Evolutionary conservation across 2,113 vertebrate species (phyloP), one percentile per base, ranked within the genome.

Genomic region (Aegypius monachus): DNA sequence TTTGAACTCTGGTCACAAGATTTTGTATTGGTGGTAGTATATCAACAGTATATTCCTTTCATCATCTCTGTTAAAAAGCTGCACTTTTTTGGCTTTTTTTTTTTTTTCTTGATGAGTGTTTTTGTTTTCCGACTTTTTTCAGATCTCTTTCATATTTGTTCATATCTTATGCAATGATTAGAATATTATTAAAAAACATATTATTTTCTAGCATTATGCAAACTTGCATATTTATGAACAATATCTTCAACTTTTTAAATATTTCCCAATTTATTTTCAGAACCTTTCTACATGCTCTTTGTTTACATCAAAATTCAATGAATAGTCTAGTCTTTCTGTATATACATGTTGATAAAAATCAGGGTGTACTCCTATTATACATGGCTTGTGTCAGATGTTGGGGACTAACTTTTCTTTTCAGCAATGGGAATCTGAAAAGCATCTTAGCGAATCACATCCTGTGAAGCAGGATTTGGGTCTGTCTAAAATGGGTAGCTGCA

Each of bases 381-480:
- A 6, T 59, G 29, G 43, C 32, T 87, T 78, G 5, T 61, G 27
- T 55, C 8, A 10, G 62, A 85, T 80, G 6, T 34, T 89, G 73
- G 16, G 50, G 29, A 65, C 62, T 70, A 71, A 40, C 66, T 78
- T 92, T 25, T 52, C 32, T 78, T 92, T 86, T 80, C 71, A 82
- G 53, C 70, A 92, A 18, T 45, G 40, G 8, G 78, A 86, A 88
- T 67, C 40, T 77, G 48, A 83, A 88, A 90, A 73, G 58, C 77
- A 58, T 88, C 58, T 70, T 53, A 66, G 53, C 13, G 66, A 53
- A 90, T 92, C 50, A 42, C 50, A 86, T 93, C 75, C 71, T 62
- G 40, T 88, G 82, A 77, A 95, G 66, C 53, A 92, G 62, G 74
- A 90, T 95, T 93, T 93, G 66, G 88, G 53, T 86, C 52, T 61